These are phyloP conservation scores for Acanthornis magna DNA, from an alignment of 2,797 vertebrate genomes.

Conservation along the genomic window DNA sequence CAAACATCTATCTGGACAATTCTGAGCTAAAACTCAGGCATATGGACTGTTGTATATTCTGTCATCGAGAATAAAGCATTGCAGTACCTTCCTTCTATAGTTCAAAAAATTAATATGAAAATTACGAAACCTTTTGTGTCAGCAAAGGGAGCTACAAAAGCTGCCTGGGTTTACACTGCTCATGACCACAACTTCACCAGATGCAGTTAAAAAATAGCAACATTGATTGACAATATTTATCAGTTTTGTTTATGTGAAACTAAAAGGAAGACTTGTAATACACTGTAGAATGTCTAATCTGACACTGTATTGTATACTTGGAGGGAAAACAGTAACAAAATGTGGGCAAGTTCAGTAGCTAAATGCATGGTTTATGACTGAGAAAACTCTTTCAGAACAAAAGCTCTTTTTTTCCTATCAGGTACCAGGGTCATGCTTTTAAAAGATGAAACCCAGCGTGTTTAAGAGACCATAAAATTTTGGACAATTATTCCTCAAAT, in stretches of 20 bases:
- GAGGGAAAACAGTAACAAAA: conserved; percentile 60
- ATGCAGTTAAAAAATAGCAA: conserved; percentile 71
- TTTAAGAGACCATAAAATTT: conserved; percentile 49
- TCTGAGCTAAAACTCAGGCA: conserved; percentile 50
- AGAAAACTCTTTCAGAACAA: conserved; percentile 57
- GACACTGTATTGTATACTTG: conserved; percentile 56
- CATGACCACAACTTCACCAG: conserved; percentile 63
- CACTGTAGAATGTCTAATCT: conserved; percentile 62
- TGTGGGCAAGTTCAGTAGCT: conserved; percentile 59
- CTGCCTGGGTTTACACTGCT: conserved; percentile 40
- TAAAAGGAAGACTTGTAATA: conserved; percentile 70
- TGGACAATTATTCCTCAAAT: conserved; percentile 47
- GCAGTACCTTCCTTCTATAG: conserved; percentile 36
- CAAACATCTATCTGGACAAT: conserved; percentile 33
- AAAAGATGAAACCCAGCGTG: conserved; percentile 1
- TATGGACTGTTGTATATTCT: conserved; percentile 49
- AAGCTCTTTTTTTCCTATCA: conserved; percentile 38
- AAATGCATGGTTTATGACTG: conserved; percentile 51
- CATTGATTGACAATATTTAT: conserved; percentile 76
- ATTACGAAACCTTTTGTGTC: conserved; percentile 55
- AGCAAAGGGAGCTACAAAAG: conserved; percentile 55
- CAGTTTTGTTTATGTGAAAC: conserved; percentile 73
- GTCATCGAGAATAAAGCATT: conserved; percentile 51
- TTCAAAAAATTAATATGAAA: conserved; percentile 59
- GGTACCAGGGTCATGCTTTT: neutral